Evolutionary conservation across 2,113 vertebrate species (phyloP), one percentile per base, ranked within the genome.

Genomic region (Charina bottae): DNA sequence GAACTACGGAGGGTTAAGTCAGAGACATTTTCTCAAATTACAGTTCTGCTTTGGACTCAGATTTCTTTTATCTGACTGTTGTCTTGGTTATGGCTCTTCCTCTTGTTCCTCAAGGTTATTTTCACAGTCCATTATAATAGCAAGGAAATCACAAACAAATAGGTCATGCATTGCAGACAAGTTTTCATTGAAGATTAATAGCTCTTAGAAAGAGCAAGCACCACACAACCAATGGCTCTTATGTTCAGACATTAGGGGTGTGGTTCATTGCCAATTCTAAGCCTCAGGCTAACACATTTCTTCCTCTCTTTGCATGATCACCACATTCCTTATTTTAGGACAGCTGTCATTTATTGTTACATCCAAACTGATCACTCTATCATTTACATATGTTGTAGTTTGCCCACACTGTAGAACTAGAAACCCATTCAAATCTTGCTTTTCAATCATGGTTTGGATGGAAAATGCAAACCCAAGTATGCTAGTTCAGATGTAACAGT

Each of bases 131-230:
- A 78, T 21, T 2, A 28, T 0, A 49, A 64, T 11, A 33, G 6
- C 33, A 87, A 72, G 58, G 33, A 85, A 26, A 37, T 53, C 37
- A 49, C n/a, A 64, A 33, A 78, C 72, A 11, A 59, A 37, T 88
- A 64, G 46, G 85, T 26, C 37, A 54, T 26, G 8, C 0, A 85
- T 59, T 0, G 28, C 59, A 0, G 12, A 0, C 49, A 54, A 0
- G 1, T 0, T 49, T n/a, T 3, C 4, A 56, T 5, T 42, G 78
- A 90, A 17, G 26, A 0, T 0, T 58, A 42, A 11, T 13, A n/a
- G 90, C 59, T 0, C 21, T 2, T 19, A 6, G 53, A 68, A 49
- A 60, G 5, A 46, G 9, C 89, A 62, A 62, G 17, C 84, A 8
- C 84, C 55, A 85, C 6, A 37, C 15, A 33, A 13, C 28, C 53